phyloP scores from a whole-genome alignment of 2,888 invertebrate genomes.

The Tetragnatha montana region DNA sequence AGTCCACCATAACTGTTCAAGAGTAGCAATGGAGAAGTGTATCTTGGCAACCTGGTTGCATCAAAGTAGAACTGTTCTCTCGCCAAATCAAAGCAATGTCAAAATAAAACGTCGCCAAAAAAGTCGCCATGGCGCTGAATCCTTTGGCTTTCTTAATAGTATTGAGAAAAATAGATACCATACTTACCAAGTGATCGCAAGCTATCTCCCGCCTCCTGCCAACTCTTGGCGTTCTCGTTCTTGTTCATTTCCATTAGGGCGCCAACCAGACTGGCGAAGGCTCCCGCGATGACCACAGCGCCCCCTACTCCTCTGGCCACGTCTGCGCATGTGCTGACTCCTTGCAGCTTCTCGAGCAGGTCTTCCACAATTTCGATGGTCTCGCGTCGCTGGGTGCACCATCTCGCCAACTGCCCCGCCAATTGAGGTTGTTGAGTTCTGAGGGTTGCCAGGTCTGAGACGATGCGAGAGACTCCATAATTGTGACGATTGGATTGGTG shows the following conservation, averaged over 20 bases:
- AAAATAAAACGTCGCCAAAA: too few species aligned
- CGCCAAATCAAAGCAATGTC: too few species aligned
- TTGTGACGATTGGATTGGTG: background rate
- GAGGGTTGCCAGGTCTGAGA: background rate
- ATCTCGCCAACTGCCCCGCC: background rate
- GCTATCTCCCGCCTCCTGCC: background rate
- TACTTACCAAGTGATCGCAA: background rate
- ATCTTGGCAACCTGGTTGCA: too few species aligned
- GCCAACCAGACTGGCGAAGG: background rate
- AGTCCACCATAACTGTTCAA: too few species aligned
- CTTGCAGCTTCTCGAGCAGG: background rate
- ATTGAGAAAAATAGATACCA: background rate
- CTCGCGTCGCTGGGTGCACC: background rate
- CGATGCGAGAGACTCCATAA: background rate
- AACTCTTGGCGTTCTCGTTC: background rate
- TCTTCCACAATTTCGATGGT: background rate
- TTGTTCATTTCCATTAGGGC: background rate
- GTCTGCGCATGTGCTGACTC: background rate
- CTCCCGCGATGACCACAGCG: background rate
- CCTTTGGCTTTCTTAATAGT: too few species aligned
- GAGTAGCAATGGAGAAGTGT: too few species aligned
- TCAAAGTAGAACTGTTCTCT: too few species aligned
- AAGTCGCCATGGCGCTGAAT: too few species aligned
- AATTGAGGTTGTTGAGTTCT: background rate
- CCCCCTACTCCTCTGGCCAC: background rate